Base-by-base conservation (phyloP, 2,888 invertebrate species). In the Parascotia fuliginaria region DNA sequence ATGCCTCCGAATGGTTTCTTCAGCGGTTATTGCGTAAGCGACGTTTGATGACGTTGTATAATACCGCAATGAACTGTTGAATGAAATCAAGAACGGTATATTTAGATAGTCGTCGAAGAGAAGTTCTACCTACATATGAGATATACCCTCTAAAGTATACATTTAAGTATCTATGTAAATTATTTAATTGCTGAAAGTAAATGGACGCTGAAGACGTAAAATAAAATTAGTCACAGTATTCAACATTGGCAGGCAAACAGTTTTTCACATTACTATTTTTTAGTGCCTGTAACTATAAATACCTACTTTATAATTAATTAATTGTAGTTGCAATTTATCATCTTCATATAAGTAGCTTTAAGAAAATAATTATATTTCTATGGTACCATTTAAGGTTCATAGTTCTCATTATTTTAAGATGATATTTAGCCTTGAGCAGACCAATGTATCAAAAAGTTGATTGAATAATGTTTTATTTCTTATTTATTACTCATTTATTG, bases 31-130 rank as follows among this genome's bases (percentile, higher is more conserved):
- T 33, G 32, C 40, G 45, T 45, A 44, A 33, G 24, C 39, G 14
- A 27, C 40, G 41, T 52, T n/a, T 41, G 38, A 47, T 55, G 46
- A 59, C 55, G 47, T 58, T 36, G 47, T 48, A 19, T 33, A 34
- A 44, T 46, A 59, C 51, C 46, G 36, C 34, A 44, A 49, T 40
- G 29, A 45, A 51, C 42, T 54, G 44, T 50, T 47, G 42, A 38
- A 48, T 33, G 32, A 32, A 36, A 46, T 44, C 36, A 36, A 36
- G 22, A 49, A 40, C 43, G 34, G 32, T 43, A 41, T 6, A 12
- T 33, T 38, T 33, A 14, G 15, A 45, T 31, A 39, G 15, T 42
- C 33, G 32, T 41, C 31, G 32, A 16, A 36, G n/a, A 2, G 5
- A 12, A 11, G n/a, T 9, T 7, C n/a, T n/a, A n/a, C 22, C 37